phyloP scores from a whole-genome alignment of 2,888 invertebrate species.

The Ptychoptera contaminata region DNA sequence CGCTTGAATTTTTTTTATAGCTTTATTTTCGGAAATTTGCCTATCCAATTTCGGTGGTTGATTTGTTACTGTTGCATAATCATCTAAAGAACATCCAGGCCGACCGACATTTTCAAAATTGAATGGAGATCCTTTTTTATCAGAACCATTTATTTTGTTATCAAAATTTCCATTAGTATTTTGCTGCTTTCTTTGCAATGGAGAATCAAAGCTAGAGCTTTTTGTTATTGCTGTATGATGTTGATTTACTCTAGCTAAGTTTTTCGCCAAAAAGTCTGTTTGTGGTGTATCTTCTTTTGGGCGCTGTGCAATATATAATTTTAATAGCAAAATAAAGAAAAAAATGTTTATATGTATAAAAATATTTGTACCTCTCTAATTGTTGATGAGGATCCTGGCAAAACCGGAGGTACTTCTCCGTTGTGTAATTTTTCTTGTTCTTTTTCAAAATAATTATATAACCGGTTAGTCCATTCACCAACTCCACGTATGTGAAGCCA shows the following conservation, averaged over 20 bases:
- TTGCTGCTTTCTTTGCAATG: not conserved
- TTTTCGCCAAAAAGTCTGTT: slow-evolving; percentile 24
- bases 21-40: slow-evolving; percentile 13
- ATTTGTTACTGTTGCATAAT: not conserved
- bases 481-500: slow-evolving; percentile 89
- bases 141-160: slow-evolving; percentile 9
- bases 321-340: not conserved
- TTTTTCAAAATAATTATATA: slow-evolving; percentile 71
- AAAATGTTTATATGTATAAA: not conserved
- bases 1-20: slow-evolving; percentile 27
- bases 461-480: slow-evolving; percentile 84
- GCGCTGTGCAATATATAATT: not conserved
- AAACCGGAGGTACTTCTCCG: slow-evolving; percentile 38
- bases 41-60: slow-evolving; percentile 9
- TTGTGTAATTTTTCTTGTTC: slow-evolving; percentile 62
- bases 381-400: slow-evolving; percentile 11
- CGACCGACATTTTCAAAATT: slow-evolving; percentile 8
- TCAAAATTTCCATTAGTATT: slow-evolving; percentile 1
- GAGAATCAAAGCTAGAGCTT: slow-evolving; percentile 15
- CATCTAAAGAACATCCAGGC: slow-evolving; percentile 15
- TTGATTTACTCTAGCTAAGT: slow-evolving; percentile 19
- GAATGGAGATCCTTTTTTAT: slow-evolving; percentile 7
- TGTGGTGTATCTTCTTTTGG: slow-evolving; percentile 19
- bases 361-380: slow-evolving; percentile 11
- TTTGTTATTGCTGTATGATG: not conserved